These are phyloP conservation scores for Anguilla obscura DNA, from an alignment of 2,797 vertebrate genomes.

Conservation along the genomic window DNA sequence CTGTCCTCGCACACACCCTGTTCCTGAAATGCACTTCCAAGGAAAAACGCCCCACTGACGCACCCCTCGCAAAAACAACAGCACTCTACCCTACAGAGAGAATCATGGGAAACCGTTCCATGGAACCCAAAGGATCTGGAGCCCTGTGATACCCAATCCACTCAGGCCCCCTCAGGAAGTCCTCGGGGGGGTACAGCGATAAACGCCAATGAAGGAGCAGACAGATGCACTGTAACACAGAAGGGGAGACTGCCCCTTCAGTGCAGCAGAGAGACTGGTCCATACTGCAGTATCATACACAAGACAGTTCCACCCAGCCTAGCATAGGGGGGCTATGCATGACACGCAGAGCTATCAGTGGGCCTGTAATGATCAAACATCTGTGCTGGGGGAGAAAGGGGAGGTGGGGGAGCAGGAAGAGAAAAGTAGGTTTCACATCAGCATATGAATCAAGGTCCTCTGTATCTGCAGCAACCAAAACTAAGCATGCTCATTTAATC, in stretches of 20 bases:
- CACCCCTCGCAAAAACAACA: not conserved
- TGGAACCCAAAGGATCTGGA: not conserved
- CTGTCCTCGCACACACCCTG: not conserved
- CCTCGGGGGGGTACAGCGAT: not conserved
- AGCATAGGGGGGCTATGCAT: not conserved
- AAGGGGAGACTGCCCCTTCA: no score
- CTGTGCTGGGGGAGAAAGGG: not conserved
- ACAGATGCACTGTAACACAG: not conserved
- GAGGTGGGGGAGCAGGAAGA: not conserved
- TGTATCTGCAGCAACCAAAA: not conserved
- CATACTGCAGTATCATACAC: not conserved
- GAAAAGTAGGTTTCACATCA: not conserved
- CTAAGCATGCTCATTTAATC: not conserved
- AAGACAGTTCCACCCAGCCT: not conserved
- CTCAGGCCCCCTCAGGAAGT: not conserved
- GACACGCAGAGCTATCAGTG: not conserved
- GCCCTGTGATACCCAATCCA: not conserved
- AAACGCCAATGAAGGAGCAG: not conserved
- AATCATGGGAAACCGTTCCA: not conserved
- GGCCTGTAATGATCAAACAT: not conserved
- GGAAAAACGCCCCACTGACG: not conserved
- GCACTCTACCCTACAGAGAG: no score
- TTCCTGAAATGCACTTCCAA: not conserved
- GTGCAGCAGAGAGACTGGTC: not conserved
- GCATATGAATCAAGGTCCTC: not conserved